Base-by-base conservation (phyloP, 2,888 invertebrate species). In the Eupithecia dodoneata region DNA sequence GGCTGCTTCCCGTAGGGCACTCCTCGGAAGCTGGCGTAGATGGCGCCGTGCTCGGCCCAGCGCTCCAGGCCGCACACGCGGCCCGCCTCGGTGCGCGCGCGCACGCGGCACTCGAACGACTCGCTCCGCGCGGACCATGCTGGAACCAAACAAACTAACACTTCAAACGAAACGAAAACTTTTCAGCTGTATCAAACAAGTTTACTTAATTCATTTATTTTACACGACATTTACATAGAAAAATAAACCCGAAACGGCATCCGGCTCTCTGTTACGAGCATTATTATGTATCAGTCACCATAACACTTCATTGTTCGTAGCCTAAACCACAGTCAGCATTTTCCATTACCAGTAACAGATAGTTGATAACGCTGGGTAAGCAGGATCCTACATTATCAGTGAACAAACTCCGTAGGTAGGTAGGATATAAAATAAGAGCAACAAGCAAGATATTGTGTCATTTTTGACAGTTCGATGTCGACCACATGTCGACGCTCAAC, bases 1-100 rank as follows among this genome's bases (percentile, higher is more conserved):
- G 95, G 95, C 81, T 94, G 94, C 79, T 88, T 87, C 2, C 93
- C 95, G 81, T 94, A 95, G 0, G 95, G 94, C 73, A 95, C 90
- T n/a, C 91, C 94, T 18, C 90, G 85, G 87, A 94, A 95, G 85
- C 93, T 93, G 79, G 91, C 93, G 85, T 92, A 95, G 5, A 71
- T 72, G 0, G 76, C 78, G 30, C 84, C 84, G 59, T 85, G 82
- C n/a, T 86, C 87, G 0, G 87, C 84, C 18, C 83, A 77, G 49
- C 85, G 84, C 77, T 74, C 78, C 77, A 78, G 69, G 10, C 95
- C 94, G 85, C 93, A 90, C 81, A 92, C 87, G 86, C 85, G 84
- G 2, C 95, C 94, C 0, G 88, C 80, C 10, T 88, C 87, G 2
- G 87, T 89, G 74, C 75, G 82, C 75, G 85, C 90, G 42, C 76